These are phyloP conservation scores for Notodonta ziczac DNA, from an alignment of 2,888 invertebrate genomes.

Conservation along the genomic window DNA sequence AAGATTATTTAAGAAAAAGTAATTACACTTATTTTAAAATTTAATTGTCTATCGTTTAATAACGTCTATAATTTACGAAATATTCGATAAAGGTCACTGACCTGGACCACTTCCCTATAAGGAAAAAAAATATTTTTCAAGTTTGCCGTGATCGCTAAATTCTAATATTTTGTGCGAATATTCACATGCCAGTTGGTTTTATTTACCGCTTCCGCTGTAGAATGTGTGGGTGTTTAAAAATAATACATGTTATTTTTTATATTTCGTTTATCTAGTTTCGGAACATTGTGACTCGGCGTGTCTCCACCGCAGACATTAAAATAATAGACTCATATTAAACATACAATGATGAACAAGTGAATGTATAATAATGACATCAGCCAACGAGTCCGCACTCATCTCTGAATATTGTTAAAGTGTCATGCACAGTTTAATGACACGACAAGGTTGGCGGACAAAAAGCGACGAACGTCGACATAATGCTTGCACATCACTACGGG, in stretches of 20 bases:
- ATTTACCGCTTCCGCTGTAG: conserved; percentile 24
- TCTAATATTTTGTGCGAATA: conserved; percentile 10
- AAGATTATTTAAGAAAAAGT: too few relatives aligned
- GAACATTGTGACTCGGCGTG: not conserved
- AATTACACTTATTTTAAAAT: too few relatives aligned
- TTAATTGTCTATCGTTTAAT: too few relatives aligned
- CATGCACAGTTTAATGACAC: conserved; percentile 34
- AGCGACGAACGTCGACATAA: conserved; percentile 36
- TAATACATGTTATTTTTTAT: conserved; percentile 7
- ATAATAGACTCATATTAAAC: conserved; percentile 5
- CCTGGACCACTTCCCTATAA: not conserved
- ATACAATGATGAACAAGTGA: conserved; percentile 11
- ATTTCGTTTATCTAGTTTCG: conserved; percentile 18
- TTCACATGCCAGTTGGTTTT: conserved; percentile 14
- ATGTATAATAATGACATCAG: conserved; percentile 15
- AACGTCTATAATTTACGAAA: conserved; percentile 10
- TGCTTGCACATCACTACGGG: conserved; percentile 47
- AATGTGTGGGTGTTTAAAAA: conserved; percentile 12
- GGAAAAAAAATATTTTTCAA: conserved; percentile 1
- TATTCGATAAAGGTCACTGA: conserved; percentile 4
- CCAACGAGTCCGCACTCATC: conserved; percentile 17
- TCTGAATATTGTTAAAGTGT: conserved; percentile 23
- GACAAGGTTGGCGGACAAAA: conserved; percentile 31
- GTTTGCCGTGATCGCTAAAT: not conserved
- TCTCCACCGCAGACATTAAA: conserved; percentile 2